Evolutionary conservation across 2,888 invertebrate genomes (phyloP).

Genomic region (Epirrita christyi): DNA sequence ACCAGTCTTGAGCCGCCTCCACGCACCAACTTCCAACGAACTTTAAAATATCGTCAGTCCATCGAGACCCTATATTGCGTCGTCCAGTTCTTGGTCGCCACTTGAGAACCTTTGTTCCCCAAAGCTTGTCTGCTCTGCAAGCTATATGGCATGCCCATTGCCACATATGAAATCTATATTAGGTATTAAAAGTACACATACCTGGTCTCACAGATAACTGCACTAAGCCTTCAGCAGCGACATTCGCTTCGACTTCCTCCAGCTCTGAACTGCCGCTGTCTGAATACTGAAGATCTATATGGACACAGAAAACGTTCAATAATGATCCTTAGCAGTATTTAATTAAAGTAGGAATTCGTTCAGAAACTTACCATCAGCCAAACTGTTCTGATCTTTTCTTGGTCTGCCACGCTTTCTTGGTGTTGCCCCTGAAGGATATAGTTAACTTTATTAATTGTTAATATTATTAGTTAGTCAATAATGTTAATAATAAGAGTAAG

Average conservation of each 20-base stretch:
- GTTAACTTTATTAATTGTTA: not conserved
- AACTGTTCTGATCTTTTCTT: slow-evolving; percentile 87
- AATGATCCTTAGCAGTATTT: slow-evolving; percentile 6
- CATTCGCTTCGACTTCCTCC: slow-evolving; percentile 85
- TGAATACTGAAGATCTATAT: slow-evolving; percentile 81
- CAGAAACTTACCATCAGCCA: slow-evolving; percentile 87
- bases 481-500: too few species aligned
- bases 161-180: too few species aligned
- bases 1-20: too few species aligned
- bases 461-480: too few species aligned
- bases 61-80: too few species aligned
- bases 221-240: slow-evolving; percentile 91
- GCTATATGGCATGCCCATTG: too few species aligned
- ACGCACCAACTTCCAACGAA: too few species aligned
- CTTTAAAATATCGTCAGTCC: too few species aligned
- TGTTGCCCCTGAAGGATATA: slow-evolving; percentile 58
- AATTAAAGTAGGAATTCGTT: not conserved
- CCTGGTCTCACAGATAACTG: slow-evolving; percentile 83
- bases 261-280: slow-evolving; percentile 80
- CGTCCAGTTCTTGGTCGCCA: too few species aligned
- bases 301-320: slow-evolving; percentile 7
- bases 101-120: too few species aligned
- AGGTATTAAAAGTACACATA: slow-evolving; percentile 40
- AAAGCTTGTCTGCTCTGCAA: not conserved
- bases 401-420: slow-evolving; percentile 77